Percentiles rank a stretch among this genome's conserved stretches.
Evolutionary conservation across 64 coral and sea anemone species (phyloP).

Genomic region (Acropora yongei): DNA sequence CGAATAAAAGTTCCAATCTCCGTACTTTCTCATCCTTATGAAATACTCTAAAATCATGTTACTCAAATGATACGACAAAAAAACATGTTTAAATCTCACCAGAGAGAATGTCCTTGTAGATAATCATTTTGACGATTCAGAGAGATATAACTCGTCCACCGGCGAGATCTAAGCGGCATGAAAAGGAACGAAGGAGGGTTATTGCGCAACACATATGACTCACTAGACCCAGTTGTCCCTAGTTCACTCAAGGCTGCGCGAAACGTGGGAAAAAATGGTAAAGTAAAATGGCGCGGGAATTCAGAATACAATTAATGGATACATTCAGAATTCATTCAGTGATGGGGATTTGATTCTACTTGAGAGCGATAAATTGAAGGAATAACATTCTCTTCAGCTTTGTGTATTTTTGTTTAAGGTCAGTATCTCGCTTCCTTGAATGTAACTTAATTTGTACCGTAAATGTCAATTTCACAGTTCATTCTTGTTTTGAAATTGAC

Average conservation of each 20-base stretch:
- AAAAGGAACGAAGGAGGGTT: not conserved
- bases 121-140: not conserved
- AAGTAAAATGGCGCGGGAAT: slow-evolving; percentile 4
- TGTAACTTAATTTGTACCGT: too few relatives aligned
- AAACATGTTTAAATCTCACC: not conserved
- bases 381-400: too few relatives aligned
- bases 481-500: slow-evolving; percentile 10
- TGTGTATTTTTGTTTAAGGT: not conserved
- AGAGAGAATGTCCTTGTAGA: not conserved
- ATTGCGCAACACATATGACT: not conserved
- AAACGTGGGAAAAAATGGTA: not conserved
- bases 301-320: not conserved
- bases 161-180: not conserved
- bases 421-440: not conserved
- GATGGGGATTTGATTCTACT: too few relatives aligned
- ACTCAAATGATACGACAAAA: not conserved
- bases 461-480: not conserved
- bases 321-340: not conserved
- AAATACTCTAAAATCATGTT: not conserved
- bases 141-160: not conserved
- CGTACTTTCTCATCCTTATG: not conserved
- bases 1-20: not conserved
- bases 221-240: not conserved
- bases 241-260: not conserved
- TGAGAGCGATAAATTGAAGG: not conserved